Conservation (phyloP, 92 coral and sea anemone species). For the Actinostola sp. region DNA sequence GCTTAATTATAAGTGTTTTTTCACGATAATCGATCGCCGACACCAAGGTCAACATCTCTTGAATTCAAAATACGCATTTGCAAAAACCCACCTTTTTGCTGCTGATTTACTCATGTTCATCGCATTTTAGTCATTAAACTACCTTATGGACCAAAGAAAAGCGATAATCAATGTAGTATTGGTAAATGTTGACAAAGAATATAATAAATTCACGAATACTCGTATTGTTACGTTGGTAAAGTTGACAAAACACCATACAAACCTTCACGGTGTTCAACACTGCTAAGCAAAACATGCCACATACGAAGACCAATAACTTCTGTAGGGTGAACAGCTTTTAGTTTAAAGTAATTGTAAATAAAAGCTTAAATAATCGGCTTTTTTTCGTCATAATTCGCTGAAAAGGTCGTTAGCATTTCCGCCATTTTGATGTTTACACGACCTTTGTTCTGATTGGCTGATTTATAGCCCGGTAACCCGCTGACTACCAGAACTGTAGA, state of each 20-base stretch:
- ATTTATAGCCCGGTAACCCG: conserved; percentile 7
- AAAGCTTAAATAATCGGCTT: conserved; percentile 11
- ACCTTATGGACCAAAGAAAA: neutral
- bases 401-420: conserved; percentile 40
- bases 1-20: too few species aligned
- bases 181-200: neutral
- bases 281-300: neutral
- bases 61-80: neutral
- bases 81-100: conserved; percentile 67
- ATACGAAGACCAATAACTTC: neutral
- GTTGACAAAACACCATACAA: too few species aligned
- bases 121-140: neutral
- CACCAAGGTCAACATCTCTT: too few species aligned
- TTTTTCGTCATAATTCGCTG: conserved; percentile 16
- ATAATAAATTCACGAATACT: neutral
- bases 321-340: neutral
- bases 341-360: conserved; percentile 22
- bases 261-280: neutral
- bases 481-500: neutral
- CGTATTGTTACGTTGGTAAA: too few species aligned
- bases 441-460: conserved; percentile 65
- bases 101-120: conserved; percentile 75
- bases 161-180: neutral
- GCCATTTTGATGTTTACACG: conserved; percentile 85
- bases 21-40: too few species aligned